These are phyloP conservation scores for Halichoerus grypus DNA, from an alignment of 2,113 vertebrate species.

Conservation along the genomic window DNA sequence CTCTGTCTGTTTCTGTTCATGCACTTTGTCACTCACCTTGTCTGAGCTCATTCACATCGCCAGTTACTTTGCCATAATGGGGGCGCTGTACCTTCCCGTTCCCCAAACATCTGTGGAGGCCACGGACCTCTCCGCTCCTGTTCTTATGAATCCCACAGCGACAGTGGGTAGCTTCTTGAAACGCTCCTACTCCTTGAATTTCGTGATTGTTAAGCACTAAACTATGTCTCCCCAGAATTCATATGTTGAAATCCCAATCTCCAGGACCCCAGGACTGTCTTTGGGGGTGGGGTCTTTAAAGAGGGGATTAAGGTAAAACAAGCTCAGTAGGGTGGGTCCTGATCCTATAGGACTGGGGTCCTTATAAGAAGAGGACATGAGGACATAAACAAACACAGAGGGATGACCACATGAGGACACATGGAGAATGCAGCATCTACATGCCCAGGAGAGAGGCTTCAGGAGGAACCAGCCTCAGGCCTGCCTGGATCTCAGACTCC, in stretches of 20 bases:
- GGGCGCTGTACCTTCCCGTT: rapidly evolving
- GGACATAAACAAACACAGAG: not conserved
- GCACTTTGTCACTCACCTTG: rapidly evolving
- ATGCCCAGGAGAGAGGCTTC: not conserved
- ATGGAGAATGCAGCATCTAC: rapidly evolving
- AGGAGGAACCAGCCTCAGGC: not conserved
- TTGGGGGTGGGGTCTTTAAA: not conserved
- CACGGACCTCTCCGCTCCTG: rapidly evolving
- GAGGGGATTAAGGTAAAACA: not conserved
- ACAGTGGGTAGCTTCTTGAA: no score
- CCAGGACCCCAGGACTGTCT: not conserved
- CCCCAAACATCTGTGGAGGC: rapidly evolving
- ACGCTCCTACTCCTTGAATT: not conserved
- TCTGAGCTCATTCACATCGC: not conserved
- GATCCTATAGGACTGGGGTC: not conserved
- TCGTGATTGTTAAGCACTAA: not conserved
- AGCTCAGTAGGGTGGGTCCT: not conserved
- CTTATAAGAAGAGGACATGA: not conserved
- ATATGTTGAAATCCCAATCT: not conserved
- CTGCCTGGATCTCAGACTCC: not conserved
- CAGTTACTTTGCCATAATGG: rapidly evolving
- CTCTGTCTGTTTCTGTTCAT: not conserved
- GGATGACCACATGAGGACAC: no score
- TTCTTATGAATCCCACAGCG: not conserved
- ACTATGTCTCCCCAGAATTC: not conserved